Evolutionary conservation across 2,113 vertebrate genomes (phyloP).

Genomic region (Fulmarus glacialis): DNA sequence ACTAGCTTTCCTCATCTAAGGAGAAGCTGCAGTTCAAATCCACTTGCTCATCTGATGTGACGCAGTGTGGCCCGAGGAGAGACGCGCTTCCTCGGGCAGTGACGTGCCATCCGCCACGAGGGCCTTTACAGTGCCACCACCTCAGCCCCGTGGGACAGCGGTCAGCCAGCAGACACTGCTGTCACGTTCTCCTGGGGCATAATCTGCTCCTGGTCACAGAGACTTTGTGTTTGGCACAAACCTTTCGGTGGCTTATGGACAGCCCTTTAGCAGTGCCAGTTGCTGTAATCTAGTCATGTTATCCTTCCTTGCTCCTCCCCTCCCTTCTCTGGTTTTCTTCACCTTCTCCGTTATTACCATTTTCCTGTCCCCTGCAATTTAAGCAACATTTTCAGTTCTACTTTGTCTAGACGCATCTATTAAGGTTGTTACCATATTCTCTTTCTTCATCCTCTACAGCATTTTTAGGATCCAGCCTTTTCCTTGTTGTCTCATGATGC

Average conservation of each 20-base stretch:
- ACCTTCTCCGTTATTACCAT: background rate
- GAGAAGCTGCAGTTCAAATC: background rate
- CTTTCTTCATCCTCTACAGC: background rate
- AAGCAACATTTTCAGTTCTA: background rate
- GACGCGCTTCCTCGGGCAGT: rapidly evolving
- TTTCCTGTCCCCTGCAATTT: background rate
- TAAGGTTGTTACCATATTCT: background rate
- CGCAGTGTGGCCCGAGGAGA: background rate
- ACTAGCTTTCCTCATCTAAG: background rate
- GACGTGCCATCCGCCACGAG: rapidly evolving
- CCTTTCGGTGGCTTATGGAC: background rate
- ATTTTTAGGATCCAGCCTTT: background rate
- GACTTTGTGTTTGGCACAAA: rapidly evolving
- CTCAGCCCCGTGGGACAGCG: rapidly evolving
- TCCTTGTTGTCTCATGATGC: background rate
- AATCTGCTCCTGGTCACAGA: background rate
- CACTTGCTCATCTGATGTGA: background rate
- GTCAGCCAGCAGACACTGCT: background rate
- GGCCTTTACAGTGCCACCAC: background rate
- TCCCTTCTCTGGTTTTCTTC: background rate
- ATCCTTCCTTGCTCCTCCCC: background rate
- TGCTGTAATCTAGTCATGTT: background rate
- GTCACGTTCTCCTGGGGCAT: rapidly evolving
- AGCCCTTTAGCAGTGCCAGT: background rate
- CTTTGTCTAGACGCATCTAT: background rate